Evolutionary conservation across 2,113 vertebrate species (phyloP).

Genomic region (Hippocampus abdominalis): DNA sequence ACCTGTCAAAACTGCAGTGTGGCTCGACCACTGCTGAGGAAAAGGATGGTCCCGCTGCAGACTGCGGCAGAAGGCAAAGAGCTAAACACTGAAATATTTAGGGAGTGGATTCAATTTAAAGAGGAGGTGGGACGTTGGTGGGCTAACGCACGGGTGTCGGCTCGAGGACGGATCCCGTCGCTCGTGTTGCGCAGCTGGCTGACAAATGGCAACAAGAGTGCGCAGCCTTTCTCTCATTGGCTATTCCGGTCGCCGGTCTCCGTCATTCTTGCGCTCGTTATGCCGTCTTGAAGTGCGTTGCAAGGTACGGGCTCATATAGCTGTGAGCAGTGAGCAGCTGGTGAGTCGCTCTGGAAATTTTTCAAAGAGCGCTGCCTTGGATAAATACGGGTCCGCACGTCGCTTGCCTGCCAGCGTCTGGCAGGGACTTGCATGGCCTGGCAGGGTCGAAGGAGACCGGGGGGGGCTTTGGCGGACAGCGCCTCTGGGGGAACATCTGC

Average conservation of each 20-base stretch:
- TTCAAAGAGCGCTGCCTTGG: conserved; percentile 26
- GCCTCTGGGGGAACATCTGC: conserved; percentile 51
- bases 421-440: conserved; percentile 35
- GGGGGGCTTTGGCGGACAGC: conserved; percentile 25
- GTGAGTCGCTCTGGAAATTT: conserved; percentile 35
- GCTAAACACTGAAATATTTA: conserved; percentile 75
- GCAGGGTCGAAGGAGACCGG: conserved; percentile 24
- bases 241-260: conserved; percentile 17
- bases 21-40: conserved; percentile 61
- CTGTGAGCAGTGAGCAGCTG: conserved; percentile 56
- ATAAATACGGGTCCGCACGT: conserved; percentile 41
- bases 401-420: conserved; percentile 39
- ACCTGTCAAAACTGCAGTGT: conserved; percentile 66
- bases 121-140: conserved; percentile 28
- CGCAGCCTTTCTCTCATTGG: conserved; percentile 10
- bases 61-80: conserved; percentile 59
- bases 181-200: conserved; percentile 45
- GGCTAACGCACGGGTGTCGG: not conserved
- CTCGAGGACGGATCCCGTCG: conserved; percentile 35
- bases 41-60: conserved; percentile 53
- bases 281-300: conserved; percentile 42
- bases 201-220: conserved; percentile 13
- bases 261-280: conserved; percentile 26
- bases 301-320: conserved; percentile 22
- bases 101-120: conserved; percentile 62